Percentiles rank a stretch among this genome's conserved stretches.
Conservation (phyloP, 2,888 invertebrate species). For the Cybosia mesomella region DNA sequence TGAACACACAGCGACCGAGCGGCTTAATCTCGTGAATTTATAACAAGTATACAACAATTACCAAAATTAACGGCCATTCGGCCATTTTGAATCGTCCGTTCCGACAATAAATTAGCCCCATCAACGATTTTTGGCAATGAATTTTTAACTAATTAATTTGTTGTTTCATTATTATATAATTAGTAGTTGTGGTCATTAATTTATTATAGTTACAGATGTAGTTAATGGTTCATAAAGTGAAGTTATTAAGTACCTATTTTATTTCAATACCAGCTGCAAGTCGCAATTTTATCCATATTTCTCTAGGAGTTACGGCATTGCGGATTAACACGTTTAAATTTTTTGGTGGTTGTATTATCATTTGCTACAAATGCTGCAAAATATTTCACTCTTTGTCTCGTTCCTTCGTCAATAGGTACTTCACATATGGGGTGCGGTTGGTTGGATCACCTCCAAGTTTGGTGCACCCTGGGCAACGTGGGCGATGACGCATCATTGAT, state of each 20-base stretch:
- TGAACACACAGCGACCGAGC: constrained; percentile 43
- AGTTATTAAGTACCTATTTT: not conserved
- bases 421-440: too few species aligned
- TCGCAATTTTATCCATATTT: not conserved
- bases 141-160: constrained; percentile 84
- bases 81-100: constrained; percentile 64
- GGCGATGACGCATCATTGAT: too few species aligned
- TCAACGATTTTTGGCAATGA: constrained; percentile 66
- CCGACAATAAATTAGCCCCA: constrained; percentile 64
- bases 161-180: constrained; percentile 78
- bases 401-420: too few species aligned
- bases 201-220: constrained; percentile 40
- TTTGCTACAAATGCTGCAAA: not conserved
- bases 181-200: constrained; percentile 62
- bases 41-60: constrained; percentile 78
- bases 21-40: constrained; percentile 73
- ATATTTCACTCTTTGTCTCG: too few species aligned
- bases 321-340: too few species aligned
- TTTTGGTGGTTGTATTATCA: not conserved
- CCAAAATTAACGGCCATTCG: constrained; percentile 70
- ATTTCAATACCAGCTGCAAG: not conserved
- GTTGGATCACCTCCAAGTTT: too few species aligned
- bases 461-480: too few species aligned
- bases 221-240: constrained; percentile 3
- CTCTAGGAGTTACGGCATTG: not conserved